These are phyloP conservation scores for Micrastur ruficollis DNA, from an alignment of 2,797 vertebrate species.

Conservation along the genomic window DNA sequence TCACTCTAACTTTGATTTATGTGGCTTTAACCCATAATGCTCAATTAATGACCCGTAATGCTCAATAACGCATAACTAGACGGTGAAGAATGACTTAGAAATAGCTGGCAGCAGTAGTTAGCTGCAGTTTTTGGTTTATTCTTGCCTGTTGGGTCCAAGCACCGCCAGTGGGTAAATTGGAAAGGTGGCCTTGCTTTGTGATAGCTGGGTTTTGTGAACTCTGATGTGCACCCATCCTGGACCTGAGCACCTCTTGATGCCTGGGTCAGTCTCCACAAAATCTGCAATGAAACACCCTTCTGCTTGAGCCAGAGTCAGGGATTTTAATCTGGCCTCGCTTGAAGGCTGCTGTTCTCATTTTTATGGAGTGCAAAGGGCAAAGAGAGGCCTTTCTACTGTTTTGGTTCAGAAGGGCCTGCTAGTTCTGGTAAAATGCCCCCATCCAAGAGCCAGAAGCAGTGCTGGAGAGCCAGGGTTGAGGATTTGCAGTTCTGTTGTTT, in stretches of 20 bases:
- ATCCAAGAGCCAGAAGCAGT: not conserved
- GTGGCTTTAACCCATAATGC: not conserved
- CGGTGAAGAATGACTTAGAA: not conserved
- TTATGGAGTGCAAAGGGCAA: not conserved
- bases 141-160: not conserved
- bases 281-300: not conserved
- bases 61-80: not conserved
- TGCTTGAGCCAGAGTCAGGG: not conserved
- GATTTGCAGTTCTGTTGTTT: not conserved
- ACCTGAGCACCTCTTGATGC: not conserved
- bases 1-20: not conserved
- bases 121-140: not conserved
- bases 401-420: not conserved
- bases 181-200: not conserved
- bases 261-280: not conserved
- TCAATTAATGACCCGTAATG: not conserved
- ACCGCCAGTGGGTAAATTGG: not conserved
- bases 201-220: not conserved
- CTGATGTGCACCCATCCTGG: not conserved
- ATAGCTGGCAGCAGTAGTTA: not conserved
- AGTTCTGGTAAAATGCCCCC: not conserved
- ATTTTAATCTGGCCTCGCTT: not conserved
- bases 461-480: not conserved
- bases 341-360: not conserved
- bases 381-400: not conserved